Conservation (phyloP, 2,888 invertebrate species). For the Philaethria dido region DNA sequence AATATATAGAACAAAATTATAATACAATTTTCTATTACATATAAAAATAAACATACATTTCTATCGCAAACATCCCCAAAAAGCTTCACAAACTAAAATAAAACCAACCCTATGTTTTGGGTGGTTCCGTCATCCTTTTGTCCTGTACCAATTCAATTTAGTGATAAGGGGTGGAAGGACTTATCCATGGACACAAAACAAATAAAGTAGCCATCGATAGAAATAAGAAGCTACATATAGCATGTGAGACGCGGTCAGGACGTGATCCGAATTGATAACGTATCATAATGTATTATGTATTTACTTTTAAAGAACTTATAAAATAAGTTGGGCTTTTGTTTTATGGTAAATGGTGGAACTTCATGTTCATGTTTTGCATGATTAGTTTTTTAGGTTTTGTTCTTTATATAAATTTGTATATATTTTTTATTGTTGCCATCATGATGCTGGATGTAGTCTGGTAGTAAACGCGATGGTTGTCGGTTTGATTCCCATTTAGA, state of each 20-base stretch:
- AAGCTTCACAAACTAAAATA: background rate
- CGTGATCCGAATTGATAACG: conserved; percentile 38
- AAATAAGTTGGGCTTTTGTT: background rate
- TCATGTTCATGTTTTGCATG: background rate
- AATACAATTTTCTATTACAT: background rate
- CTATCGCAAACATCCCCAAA: background rate
- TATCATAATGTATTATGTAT: conserved; percentile 18
- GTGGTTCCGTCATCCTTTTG: conserved; percentile 56
- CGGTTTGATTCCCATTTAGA: too few species aligned
- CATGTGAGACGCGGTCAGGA: conserved; percentile 31
- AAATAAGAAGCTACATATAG: conserved; percentile 48
- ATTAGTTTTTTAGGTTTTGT: too few species aligned
- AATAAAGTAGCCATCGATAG: conserved; percentile 63
- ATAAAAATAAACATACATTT: background rate
- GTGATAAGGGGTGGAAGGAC: conserved; percentile 66
- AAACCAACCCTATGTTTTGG: conserved; percentile 40
- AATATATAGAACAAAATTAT: background rate
- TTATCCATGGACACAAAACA: conserved; percentile 66
- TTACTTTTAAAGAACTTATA: conserved; percentile 11
- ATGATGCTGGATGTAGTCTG: too few species aligned
- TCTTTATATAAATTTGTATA: too few species aligned
- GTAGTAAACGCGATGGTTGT: too few species aligned
- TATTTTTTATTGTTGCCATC: too few species aligned
- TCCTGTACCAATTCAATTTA: conserved; percentile 74
- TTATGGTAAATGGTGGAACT: background rate